Conservation (phyloP, 2,797 vertebrate genomes). For the Anas capensis region DNA sequence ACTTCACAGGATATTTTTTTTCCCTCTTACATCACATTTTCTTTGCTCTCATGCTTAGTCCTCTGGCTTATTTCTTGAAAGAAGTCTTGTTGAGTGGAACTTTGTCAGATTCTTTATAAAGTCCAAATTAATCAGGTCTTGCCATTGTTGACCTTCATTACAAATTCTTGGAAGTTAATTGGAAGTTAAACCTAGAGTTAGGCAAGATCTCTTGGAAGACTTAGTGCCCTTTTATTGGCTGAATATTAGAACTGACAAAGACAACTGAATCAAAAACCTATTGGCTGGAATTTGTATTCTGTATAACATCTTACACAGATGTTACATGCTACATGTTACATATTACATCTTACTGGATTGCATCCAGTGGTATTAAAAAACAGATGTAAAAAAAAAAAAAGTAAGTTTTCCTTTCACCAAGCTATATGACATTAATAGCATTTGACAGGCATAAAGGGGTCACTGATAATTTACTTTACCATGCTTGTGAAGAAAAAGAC, state of each 20-base stretch:
- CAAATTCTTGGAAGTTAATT: background rate
- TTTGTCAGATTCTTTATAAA: background rate
- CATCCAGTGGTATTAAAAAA: background rate
- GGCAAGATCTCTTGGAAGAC: background rate
- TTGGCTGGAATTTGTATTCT: background rate
- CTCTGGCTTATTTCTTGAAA: background rate
- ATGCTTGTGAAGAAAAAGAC: background rate
- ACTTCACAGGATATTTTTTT: background rate
- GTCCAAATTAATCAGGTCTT: background rate
- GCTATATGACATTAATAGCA: background rate
- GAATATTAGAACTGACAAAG: background rate
- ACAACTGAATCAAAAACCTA: background rate
- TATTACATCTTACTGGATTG: background rate
- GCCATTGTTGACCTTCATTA: background rate
- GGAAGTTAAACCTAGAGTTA: background rate
- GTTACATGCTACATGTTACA: no score
- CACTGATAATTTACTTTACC: background rate
- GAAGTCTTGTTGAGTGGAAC: background rate
- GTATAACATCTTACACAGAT: background rate
- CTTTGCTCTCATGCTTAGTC: background rate
- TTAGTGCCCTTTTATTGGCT: background rate
- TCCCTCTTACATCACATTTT: background rate
- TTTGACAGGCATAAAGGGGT: background rate
- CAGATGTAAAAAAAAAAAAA: background rate
- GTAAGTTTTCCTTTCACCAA: background rate